Base-by-base conservation (phyloP, 2,113 vertebrate genomes). In the Leucosticte australis region DNA sequence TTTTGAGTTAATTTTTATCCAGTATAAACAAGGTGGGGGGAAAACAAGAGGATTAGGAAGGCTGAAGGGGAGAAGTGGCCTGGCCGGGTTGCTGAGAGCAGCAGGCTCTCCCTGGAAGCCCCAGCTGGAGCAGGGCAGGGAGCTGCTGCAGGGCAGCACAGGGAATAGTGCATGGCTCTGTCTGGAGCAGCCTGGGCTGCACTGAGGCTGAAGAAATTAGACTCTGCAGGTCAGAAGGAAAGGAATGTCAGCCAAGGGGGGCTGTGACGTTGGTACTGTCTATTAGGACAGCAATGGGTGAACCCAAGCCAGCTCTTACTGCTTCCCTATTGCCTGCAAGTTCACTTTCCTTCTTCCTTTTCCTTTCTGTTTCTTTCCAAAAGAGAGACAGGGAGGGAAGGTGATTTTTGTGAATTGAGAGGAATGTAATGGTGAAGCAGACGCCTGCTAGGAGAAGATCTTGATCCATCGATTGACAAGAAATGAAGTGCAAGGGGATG, bases 1-100 rank as follows among this genome's bases (percentile, higher is more conserved):
- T 93, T 93, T 79, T n/a, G 52, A 56, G 56, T 92, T 92, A 83
- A 33, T 87, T 91, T 96, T 84, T 87, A 53, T 85, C 57, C 65
- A 57, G 22, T 73, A 62, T 79, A 87, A 97, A 89, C 87, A 82
- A 79, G 41, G 31, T 75, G 49, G 22, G 35, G n/a, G 53, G 31
- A 62, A 94, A 87, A 69, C 70, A 89, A 82, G 79, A 78, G 84
- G 74, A 85, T 87, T 94, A 79, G 78, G 87, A 73, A 46, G 65
- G 49, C 49, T 64, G 59, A 62, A 68, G 42, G 56, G 47, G 71
- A 83, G 73, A 64, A 78, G 73, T 0, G 0, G 35, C 35, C 35
- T 75, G 76, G 56, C 52, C 0, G 0, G 42, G 27, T 10, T 69
- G 68, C 6, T 5, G 42, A 57, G 50, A 62, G 50, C 74, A 44